phyloP scores from a whole-genome alignment of 2,888 invertebrate genomes.

The Clusia tigrina region DNA sequence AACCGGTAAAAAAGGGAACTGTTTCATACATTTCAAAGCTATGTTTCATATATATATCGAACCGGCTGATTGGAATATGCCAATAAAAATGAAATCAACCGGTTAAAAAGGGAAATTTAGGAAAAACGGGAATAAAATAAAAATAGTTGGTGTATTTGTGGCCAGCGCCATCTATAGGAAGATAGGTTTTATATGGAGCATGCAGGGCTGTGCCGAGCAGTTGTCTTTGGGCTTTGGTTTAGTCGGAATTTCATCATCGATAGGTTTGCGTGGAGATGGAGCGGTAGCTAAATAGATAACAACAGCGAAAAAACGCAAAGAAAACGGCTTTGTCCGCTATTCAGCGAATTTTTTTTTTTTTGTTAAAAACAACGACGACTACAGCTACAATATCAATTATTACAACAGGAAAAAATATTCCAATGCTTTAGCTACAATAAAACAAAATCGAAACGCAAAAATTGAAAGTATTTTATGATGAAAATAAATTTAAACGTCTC shows the following conservation, averaged over 20 bases:
- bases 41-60: too few relatives aligned
- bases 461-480: slow-evolving; percentile 7
- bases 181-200: too few relatives aligned
- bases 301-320: slow-evolving; percentile 61
- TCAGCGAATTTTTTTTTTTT: slow-evolving; percentile 69
- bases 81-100: too few relatives aligned
- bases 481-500: slow-evolving; percentile 5
- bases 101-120: too few relatives aligned
- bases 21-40: too few relatives aligned
- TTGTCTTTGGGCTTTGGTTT: slow-evolving; percentile 28
- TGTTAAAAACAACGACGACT: slow-evolving; percentile 45
- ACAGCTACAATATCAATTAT: slow-evolving; percentile 27
- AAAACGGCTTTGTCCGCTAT: slow-evolving; percentile 67
- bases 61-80: too few relatives aligned
- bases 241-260: slow-evolving; percentile 63
- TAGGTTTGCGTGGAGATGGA: slow-evolving; percentile 60
- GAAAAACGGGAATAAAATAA: too few relatives aligned
- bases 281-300: slow-evolving; percentile 62
- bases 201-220: too few relatives aligned
- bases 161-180: too few relatives aligned
- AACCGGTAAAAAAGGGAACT: too few relatives aligned
- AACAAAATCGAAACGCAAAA: slow-evolving; percentile 12
- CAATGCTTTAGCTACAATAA: slow-evolving; percentile 30
- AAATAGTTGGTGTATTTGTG: too few relatives aligned
- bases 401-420: slow-evolving; percentile 23